Base-by-base conservation (phyloP, 2,797 vertebrate genomes). In the Sorex maritimensis region DNA sequence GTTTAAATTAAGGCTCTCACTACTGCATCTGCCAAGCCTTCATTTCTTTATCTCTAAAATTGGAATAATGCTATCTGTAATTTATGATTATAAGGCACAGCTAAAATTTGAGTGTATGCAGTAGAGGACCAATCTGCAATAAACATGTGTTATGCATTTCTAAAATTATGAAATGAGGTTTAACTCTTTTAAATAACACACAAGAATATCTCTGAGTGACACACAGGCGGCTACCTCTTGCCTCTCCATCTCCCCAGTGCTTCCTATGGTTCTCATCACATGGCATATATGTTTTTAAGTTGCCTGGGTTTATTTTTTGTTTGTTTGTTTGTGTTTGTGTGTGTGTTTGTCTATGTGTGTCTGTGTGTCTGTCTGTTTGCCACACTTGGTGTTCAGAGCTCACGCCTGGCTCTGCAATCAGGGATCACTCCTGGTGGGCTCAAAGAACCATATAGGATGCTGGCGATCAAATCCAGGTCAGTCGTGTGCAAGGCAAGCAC, bases 171-270 rank as follows among this genome's bases (percentile, higher is more conserved):
- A n/a, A 10, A 2, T 30, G 1, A 88, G 79, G 67, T 61, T 41
- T 34, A 34, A 34, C 34, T 78, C 89, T 34, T 68, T 8, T 1
- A 74, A 77, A 17, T 15, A n/a, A n/a, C 28, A 61, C 15, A 0
- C 8, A 10, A 30, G 41, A 28, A 17, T 30, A 67, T 14, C 14
- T 4, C 0, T 26, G 41, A 10, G 10, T 69, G 63, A n/a, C 41
- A 23, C 4, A 6, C 21, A 23, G 58, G 1, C 19, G 21, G 7
- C 58, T 61, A 5, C 5, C 78, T 46, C 1, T 30, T 6, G 19
- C 8, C 13, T 58, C 17, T 49, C 46, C 13, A 49, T 1, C 0
- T 9, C 5, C 38, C 21, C 24, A 5, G 17, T 0, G 14, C 3
- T 61, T 24, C 19, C 5, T 23, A 2, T 0, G 58, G 49, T 1